Base-by-base conservation (phyloP, 2,113 vertebrate genomes). In the Vulpes ferrilata region DNA sequence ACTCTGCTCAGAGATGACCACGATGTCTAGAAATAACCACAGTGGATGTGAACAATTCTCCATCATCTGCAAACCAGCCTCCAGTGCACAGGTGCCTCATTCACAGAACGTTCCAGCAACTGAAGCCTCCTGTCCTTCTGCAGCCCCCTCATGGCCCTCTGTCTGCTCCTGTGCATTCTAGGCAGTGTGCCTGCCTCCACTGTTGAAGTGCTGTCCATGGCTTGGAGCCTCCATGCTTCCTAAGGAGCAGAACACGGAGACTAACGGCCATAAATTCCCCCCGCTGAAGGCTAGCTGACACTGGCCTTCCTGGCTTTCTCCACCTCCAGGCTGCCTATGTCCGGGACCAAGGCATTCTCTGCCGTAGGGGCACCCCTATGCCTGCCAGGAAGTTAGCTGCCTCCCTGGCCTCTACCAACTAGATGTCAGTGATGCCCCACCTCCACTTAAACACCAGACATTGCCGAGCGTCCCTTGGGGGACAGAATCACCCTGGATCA, bases 341-440 rank as follows among this genome's bases (percentile, higher is more conserved):
- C 9, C 10, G 7, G 13, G 74, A 16, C 27, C 2, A 0, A 38
- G 55, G 16, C 85, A 0, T 59, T 69, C 38, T 85, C 12, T 71
- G 35, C 2, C 5, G 17, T 13, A 15, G 3, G 22, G 73, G 35
- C 22, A 32, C 13, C 35, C n/a, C 57, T 20, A 5, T 32, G 60
- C 20, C 0, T 1, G 48, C n/a, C 0, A 2, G n/a, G 84, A 22
- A 0, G 8, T 16, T 13, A 55, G n/a, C 23, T 3, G 65, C 35
- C 7, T 9, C n/a, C 25, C 57, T 62, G 53, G 32, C 73, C 81
- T 67, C 48, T 4, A n/a, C 59, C 5, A n/a, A 27, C 48, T 5
- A 43, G 13, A 59, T 38, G 43, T 48, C 67, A 65, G 15, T 0
- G 25, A 20, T 4, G 23, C 19, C 53, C 35, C 8, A 0, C 25